phyloP scores from a whole-genome alignment of 2,113 vertebrate genomes.

The Dasyurus viverrinus region DNA sequence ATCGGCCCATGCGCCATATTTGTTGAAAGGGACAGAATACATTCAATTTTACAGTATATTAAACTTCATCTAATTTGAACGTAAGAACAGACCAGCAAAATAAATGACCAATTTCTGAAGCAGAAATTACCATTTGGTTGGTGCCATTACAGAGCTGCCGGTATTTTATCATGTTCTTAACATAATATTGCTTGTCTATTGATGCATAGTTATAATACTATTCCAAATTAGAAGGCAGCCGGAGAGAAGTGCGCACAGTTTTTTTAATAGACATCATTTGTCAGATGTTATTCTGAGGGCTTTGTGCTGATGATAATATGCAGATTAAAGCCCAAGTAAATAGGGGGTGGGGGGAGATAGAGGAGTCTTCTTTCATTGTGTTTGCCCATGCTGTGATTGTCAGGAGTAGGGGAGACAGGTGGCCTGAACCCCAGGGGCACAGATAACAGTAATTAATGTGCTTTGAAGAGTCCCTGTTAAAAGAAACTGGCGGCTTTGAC shows the following conservation, averaged over 20 bases:
- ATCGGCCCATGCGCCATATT: conserved; percentile 84
- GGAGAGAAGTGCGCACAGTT: conserved; percentile 83
- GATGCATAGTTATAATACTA: conserved; percentile 87
- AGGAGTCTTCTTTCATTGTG: conserved; percentile 15
- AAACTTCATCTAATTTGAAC: conserved; percentile 91
- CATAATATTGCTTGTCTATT: conserved; percentile 90
- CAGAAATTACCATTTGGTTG: conserved; percentile 90
- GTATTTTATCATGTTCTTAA: conserved; percentile 91
- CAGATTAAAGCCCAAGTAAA: conserved; percentile 86
- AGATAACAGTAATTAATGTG: conserved; percentile 77
- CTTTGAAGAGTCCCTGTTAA: conserved; percentile 61
- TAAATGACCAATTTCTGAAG: conserved; percentile 93
- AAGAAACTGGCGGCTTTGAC: neutral
- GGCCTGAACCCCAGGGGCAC: conserved; percentile 9
- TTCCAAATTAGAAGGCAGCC: conserved; percentile 87
- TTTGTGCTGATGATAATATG: conserved; percentile 87
- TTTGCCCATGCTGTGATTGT: neutral
- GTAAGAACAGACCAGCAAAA: conserved; percentile 89
- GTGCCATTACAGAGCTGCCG: conserved; percentile 86
- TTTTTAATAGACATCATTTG: conserved; percentile 88
- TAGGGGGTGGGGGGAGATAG: conserved; percentile 14
- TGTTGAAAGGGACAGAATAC: conserved; percentile 88
- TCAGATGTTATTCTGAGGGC: conserved; percentile 86
- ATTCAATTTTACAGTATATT: conserved; percentile 91
- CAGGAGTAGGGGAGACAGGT: conserved; percentile 59